Evolutionary conservation across 2,888 invertebrate genomes (phyloP).

Genomic region (Sepioteuthis lessoniana): DNA sequence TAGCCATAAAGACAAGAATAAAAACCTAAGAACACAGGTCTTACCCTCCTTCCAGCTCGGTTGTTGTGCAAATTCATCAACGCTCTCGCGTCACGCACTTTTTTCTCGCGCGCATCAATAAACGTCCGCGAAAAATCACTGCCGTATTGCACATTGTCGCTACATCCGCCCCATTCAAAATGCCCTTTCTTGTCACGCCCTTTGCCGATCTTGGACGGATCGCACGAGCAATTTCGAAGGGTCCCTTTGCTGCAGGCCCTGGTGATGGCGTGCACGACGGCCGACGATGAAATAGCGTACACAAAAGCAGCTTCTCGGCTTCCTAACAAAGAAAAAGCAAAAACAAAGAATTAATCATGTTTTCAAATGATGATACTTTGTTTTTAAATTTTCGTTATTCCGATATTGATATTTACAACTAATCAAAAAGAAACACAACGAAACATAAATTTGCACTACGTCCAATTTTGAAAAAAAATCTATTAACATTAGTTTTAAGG

Average conservation of each 20-base stretch:
- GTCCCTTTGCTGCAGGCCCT: conserved; percentile 93
- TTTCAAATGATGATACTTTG: too few relatives aligned
- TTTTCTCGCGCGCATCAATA: conserved; percentile 89
- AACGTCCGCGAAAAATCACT: conserved; percentile 92
- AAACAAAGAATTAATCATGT: not conserved
- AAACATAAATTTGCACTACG: too few relatives aligned
- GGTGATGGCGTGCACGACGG: conserved; percentile 90
- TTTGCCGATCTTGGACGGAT: conserved; percentile 69
- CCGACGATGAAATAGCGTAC: conserved; percentile 79
- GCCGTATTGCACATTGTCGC: conserved; percentile 73
- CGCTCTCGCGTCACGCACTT: conserved; percentile 80
- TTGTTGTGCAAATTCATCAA: conserved; percentile 98
- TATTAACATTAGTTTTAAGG: too few relatives aligned
- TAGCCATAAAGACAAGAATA: not conserved
- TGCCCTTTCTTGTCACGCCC: conserved; percentile 64
- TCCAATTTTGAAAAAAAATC: too few relatives aligned
- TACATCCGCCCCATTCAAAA: conserved; percentile 90
- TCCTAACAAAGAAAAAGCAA: conserved; percentile 67
- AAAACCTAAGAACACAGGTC: conserved; percentile 61
- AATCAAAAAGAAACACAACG: too few relatives aligned
- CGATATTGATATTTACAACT: too few relatives aligned
- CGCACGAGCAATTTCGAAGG: conserved; percentile 90
- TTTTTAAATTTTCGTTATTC: not conserved
- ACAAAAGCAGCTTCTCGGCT: conserved; percentile 79
- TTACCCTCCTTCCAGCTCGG: conserved; percentile 94